Conservation (phyloP, 1,140 invertebrate species). For the Argopecten irradians region DNA sequence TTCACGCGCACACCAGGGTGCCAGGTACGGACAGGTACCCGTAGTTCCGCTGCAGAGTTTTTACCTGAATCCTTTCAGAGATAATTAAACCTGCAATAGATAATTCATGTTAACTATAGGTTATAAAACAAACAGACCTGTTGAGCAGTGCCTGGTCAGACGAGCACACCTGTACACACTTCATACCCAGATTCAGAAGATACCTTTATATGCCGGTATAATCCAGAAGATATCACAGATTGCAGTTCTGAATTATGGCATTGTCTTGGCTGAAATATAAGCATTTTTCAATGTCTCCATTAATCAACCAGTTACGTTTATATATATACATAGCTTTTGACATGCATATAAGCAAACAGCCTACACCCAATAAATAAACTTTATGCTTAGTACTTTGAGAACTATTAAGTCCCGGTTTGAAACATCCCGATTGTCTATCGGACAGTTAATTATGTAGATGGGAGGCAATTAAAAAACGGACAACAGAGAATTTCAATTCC, state of each 20-base stretch:
- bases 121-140: neutral
- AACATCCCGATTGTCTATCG: too few relatives aligned
- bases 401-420: too few relatives aligned
- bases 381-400: too few relatives aligned
- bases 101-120: neutral
- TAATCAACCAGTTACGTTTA: neutral
- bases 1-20: neutral
- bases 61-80: neutral
- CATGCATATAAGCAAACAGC: too few relatives aligned
- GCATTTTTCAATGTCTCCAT: neutral
- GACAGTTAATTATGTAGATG: too few relatives aligned
- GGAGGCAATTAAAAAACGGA: too few relatives aligned
- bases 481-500: too few relatives aligned
- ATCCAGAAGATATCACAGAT: neutral
- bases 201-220: neutral
- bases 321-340: too few relatives aligned
- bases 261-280: neutral
- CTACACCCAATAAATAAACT: neutral
- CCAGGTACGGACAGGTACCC: neutral
- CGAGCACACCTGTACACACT: neutral
- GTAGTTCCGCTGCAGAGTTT: neutral
- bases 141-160: neutral
- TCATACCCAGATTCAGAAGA: neutral
- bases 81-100: conserved; percentile 12
- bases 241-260: neutral